Conservation (phyloP, 2,888 invertebrate species). For the Conistra vaccinii region DNA sequence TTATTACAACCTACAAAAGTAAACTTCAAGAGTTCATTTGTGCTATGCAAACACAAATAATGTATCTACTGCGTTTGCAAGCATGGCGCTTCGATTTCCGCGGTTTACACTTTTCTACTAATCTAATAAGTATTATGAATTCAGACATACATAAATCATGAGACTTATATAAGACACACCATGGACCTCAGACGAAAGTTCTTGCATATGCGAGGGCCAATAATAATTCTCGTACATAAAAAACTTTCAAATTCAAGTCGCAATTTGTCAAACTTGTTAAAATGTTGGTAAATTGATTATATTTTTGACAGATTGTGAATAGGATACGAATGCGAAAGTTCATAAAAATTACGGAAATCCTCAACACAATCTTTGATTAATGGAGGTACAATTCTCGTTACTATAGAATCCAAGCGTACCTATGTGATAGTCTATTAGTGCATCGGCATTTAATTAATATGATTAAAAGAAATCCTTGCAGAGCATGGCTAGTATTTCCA, state of each 20-base stretch:
- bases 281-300: no score
- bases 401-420: no score
- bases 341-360: no score
- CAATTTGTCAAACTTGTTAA: no score
- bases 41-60: not conserved
- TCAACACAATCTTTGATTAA: no score
- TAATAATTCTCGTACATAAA: no score
- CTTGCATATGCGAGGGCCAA: no score
- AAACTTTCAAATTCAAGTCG: no score
- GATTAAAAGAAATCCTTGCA: not conserved
- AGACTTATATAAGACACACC: not conserved
- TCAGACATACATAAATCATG: not conserved
- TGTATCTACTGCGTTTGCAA: no score
- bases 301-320: no score
- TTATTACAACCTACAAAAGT: not conserved
- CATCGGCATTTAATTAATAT: constrained; percentile 2
- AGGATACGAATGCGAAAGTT: no score
- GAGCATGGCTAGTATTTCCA: not conserved
- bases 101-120: not conserved
- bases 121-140: not conserved
- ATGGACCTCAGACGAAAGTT: not conserved
- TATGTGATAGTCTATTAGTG: not conserved
- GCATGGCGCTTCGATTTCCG: not conserved
- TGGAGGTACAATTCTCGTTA: no score
- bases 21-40: constrained; percentile 2